Percentiles rank a stretch among this genome's conserved stretches.
Evolutionary conservation across 2,888 invertebrate species (phyloP).

Genomic region (Amphipyra tragopoginis): DNA sequence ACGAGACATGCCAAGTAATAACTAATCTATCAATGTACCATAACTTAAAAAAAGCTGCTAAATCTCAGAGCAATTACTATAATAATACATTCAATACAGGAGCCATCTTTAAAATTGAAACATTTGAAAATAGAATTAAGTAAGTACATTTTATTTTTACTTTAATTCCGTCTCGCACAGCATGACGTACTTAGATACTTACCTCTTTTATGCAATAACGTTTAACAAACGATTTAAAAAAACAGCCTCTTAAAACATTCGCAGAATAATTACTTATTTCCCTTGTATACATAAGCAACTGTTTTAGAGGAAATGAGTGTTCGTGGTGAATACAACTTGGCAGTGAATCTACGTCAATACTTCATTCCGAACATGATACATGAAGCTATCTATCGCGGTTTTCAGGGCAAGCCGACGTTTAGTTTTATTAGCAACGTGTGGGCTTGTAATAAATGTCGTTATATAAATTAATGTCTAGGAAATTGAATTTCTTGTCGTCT

Average conservation of each 20-base stretch:
- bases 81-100: too few relatives aligned
- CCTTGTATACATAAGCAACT: conserved; percentile 7
- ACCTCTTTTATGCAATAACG: background rate
- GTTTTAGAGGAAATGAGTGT: conserved; percentile 17
- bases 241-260: background rate
- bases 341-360: conserved; percentile 25
- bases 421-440: conserved; percentile 20
- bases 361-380: conserved; percentile 11
- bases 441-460: conserved; percentile 14
- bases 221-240: background rate
- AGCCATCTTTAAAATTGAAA: too few relatives aligned
- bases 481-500: conserved; percentile 19
- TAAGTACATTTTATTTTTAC: too few relatives aligned
- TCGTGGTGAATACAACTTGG: conserved; percentile 24
- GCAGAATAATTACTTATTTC: conserved; percentile 7
- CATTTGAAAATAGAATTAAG: too few relatives aligned
- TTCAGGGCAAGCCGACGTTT: conserved; percentile 13
- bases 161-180: background rate
- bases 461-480: conserved; percentile 11
- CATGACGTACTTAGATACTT: background rate
- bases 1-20: too few relatives aligned
- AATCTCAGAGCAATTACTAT: too few relatives aligned
- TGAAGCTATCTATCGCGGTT: conserved; percentile 17
- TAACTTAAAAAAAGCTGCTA: too few relatives aligned
- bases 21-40: too few relatives aligned